Percentiles rank a stretch among this genome's conserved stretches.
Evolutionary conservation across 2,113 vertebrate species (phyloP).

Genomic region (Pampusana beccarii): DNA sequence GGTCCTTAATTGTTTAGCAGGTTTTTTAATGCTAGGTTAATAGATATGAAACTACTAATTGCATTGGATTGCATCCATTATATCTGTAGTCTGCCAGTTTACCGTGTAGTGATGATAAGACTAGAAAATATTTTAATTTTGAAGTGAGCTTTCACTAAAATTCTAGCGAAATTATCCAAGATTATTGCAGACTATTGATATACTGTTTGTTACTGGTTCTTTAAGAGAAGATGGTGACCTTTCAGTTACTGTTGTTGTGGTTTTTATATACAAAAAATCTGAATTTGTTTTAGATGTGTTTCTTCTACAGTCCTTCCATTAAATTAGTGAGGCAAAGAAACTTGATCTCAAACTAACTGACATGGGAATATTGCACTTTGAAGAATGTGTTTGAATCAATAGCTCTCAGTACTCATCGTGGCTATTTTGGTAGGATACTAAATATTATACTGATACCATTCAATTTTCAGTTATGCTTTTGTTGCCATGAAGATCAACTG

Average conservation of each 20-base stretch:
- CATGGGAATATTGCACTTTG: background rate
- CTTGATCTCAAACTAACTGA: background rate
- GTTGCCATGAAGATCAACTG: background rate
- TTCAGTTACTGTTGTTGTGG: background rate
- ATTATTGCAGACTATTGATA: background rate
- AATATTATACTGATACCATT: background rate
- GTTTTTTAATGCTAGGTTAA: background rate
- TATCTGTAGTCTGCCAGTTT: background rate
- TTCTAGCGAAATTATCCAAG: background rate
- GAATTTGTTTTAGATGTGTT: background rate
- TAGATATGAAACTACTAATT: background rate
- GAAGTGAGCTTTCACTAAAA: background rate
- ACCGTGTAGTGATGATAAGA: background rate
- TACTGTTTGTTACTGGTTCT: background rate
- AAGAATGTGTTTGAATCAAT: background rate
- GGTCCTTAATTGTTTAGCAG: background rate
- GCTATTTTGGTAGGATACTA: background rate
- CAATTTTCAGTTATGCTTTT: background rate
- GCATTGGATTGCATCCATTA: background rate
- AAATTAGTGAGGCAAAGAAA: background rate
- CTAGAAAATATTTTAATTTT: background rate
- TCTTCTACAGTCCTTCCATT: background rate
- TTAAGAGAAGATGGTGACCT: background rate
- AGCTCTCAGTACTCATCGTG: background rate
- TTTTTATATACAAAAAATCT: background rate